phyloP scores from a whole-genome alignment of 2,113 vertebrate genomes.

The Falco punctatus region DNA sequence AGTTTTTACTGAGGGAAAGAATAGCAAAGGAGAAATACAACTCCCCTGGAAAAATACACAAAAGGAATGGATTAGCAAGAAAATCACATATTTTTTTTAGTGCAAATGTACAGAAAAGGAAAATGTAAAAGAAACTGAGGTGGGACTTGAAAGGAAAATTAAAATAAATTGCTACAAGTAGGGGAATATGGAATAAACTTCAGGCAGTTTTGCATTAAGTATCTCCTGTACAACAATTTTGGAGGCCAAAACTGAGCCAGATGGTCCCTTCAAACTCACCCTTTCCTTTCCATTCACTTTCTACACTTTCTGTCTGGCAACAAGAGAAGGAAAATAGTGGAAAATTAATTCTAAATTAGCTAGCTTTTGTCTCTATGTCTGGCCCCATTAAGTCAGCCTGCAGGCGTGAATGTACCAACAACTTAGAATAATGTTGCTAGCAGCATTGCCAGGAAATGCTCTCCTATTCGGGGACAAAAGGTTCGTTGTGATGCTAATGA shows the following conservation, averaged over 20 bases:
- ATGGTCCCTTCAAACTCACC: constrained; percentile 5
- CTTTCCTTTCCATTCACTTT: constrained; percentile 25
- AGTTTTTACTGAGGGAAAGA: neutral
- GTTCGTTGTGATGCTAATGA: constrained; percentile 42
- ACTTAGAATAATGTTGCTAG: constrained; percentile 26
- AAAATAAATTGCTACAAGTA: neutral
- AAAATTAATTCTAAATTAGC: constrained; percentile 49
- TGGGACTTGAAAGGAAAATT: neutral
- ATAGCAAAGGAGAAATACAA: neutral
- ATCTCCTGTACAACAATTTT: neutral
- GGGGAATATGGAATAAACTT: neutral
- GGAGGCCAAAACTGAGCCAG: constrained; percentile 22
- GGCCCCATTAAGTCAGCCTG: constrained; percentile 36
- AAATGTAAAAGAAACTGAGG: neutral
- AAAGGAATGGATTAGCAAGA: neutral
- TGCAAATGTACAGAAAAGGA: neutral
- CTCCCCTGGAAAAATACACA: neutral
- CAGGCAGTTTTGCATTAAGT: neutral
- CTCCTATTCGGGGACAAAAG: neutral
- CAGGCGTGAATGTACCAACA: neutral
- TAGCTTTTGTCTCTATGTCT: constrained; percentile 37
- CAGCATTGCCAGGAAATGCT: constrained; percentile 17
- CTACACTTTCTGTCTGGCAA: constrained; percentile 1
- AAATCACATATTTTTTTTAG: neutral
- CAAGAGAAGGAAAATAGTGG: neutral